Base-by-base conservation (phyloP, 1,140 invertebrate genomes). In the Caerostris extrusa region DNA sequence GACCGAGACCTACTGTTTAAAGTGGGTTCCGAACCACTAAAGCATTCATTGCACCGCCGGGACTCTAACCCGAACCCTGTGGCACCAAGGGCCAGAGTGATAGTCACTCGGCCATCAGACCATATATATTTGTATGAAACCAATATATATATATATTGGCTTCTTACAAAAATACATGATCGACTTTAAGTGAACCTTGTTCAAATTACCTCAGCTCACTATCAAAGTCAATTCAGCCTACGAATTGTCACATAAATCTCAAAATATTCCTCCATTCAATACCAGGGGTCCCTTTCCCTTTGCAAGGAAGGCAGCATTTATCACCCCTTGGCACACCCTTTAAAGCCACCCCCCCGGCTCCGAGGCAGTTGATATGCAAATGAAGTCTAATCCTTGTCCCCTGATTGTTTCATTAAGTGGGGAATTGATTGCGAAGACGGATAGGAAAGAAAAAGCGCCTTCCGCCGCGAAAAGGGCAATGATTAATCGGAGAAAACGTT, bases 331-430 rank as follows among this genome's bases (percentile, higher is more conserved):
- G 56, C 71, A 83, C n/a, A 56, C 56, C 82, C 56, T 83, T 83
- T 83, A 83, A 17, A 57, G n/a, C 69, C 82, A 83, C n/a, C n/a
- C 82, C 53, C 69, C 50, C 14, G 53, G 71, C 71, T 77, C 71
- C 3, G 71, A 77, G 71, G 71, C 53, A 77, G 71, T 77, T 77
- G 71, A 56, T 77, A 90, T 90, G 88, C 88, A 90, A 90, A 90
- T 90, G 88, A 90, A 57, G 7, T 17, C 64, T 71, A 90, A 90
- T 90, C 88, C 88, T 71, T 85, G 83, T 85, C 19, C 71, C 71
- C 82, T 91, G 90, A 91, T 91, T 91, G 90, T 91, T 91, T 91
- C 90, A 91, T 82, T 91, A 82, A 81, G 56, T 82, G 34, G 8
- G 56, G 56, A 53, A 91, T 81, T 91, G 90, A 91, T 91, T n/a